Evolutionary conservation across 2,888 invertebrate genomes (phyloP), one percentile per base, ranked within the genome.

Genomic region (Drosophila neotestacea): DNA sequence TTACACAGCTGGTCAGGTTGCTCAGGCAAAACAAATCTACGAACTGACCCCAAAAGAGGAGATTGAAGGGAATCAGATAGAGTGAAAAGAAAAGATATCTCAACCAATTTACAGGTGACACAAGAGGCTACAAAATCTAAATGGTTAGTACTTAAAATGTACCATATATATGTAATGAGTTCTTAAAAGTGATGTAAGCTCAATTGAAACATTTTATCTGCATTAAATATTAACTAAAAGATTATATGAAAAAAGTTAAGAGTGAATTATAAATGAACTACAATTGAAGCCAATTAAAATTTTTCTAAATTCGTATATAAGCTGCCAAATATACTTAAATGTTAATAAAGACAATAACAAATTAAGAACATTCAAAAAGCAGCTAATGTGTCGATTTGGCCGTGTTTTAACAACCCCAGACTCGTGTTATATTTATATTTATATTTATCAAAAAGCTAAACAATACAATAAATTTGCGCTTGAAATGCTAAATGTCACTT

Each of bases 41-140:
- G 58, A 56, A 51, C 51, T 79, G 87, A 83, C 89, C 87, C 84
- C 78, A 77, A 80, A 86, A 83, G 13, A 51, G 13, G 48, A 52
- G 66, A 55, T 6, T 36, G 28, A 42, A 83, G 62, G 38, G 10
- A 58, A 27, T 67, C 34, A 36, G 11, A 41, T 39, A 28, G 46
- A 56, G 28, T n/a, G 36, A n/a, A 5, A 22, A 41, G 28, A n/a
- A 39, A 50, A 44, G 28, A 28, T 27, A 50, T 41, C 2, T 51
- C 60, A 63, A 58, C 39, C 44, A 52, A 48, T 69, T 47, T 61
- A 46, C 70, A 67, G 67, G 55, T 77, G 63, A 54, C 62, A 60
- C 63, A 65, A 71, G 48, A 55, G n/a, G 36, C 41, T 13, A 28
- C 11, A 64, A 71, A 71, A 60, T 46, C 11, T 50, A 22, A 22